Base-by-base conservation (phyloP, 2,888 invertebrate genomes). In the Ischnus inquisitorius region DNA sequence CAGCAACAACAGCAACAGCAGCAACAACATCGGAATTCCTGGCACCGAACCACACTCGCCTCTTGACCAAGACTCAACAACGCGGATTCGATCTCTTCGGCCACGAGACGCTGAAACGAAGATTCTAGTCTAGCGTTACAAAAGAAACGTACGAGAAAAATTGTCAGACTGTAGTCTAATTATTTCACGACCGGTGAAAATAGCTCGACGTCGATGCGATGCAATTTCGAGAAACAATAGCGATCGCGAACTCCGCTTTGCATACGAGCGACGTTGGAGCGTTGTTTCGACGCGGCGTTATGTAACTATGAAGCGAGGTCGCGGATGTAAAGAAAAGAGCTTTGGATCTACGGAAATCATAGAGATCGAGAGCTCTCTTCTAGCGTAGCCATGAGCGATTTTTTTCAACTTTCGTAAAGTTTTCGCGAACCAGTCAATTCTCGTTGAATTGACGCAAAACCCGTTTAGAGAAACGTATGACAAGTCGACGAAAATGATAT, bases 31-130 rank as follows among this genome's bases (percentile, higher is more conserved):
- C 88, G 88, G 69, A 86, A 90, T 22, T 91, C 93, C 77, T 93
- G 93, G 93, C 93, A 93, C 88, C 90, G 92, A 86, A 92, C 93
- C 10, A 93, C 93, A 3, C 85, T 93, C 65, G 91, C 93, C 57
- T 93, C 93, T 83, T 93, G 93, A 93, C 92, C 72, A 51, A 51
- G 54, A 19, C n/a, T 72, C 64, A 64, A 16, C 41, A 57, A 72
- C n/a, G 25, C 43, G 22, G 60, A 60, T 60, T 72, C 46, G 69
- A 81, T 64, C 64, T 51, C 71, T 64, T 71, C 76, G 43, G 43
- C 57, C 0, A 19, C 39, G 19, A 46, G 48, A 64, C 16, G 39
- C 34, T 19, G 48, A 64, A 62, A 64, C 67, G 34, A 74, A 51
- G 48, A 60, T 51, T 54, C 12, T 28, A 25, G 60, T 67, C 43